Conservation (phyloP, 2,888 invertebrate genomes). For the Lacanobia oleracea region DNA sequence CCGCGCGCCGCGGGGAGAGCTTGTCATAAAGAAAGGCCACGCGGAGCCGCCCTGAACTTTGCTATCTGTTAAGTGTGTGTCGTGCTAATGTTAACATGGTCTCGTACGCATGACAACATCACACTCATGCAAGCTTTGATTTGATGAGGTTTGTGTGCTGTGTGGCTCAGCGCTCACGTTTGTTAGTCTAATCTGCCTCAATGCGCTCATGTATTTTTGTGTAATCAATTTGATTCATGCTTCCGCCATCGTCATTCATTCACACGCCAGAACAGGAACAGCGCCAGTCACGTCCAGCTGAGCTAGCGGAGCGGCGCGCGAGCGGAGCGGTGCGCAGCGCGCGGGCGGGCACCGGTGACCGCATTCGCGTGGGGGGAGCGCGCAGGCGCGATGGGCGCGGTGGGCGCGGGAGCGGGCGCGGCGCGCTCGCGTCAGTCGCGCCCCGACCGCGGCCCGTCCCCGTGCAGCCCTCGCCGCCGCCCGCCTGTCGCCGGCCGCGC, state of each 20-base stretch:
- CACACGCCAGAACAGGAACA: slow-evolving; percentile 32
- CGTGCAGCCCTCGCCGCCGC: slow-evolving; percentile 76
- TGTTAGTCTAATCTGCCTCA: slow-evolving; percentile 6
- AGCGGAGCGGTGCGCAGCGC: slow-evolving; percentile 14
- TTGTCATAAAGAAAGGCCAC: no score
- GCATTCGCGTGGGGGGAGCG: slow-evolving; percentile 23
- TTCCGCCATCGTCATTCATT: slow-evolving; percentile 58
- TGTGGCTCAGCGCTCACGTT: background rate
- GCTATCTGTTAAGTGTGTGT: background rate
- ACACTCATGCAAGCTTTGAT: background rate
- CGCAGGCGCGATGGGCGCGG: slow-evolving; percentile 49
- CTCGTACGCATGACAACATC: background rate
- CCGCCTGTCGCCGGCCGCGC: slow-evolving; percentile 78
- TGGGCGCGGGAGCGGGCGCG: slow-evolving; percentile 53
- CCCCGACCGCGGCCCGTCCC: slow-evolving; percentile 78
- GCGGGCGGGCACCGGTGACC: slow-evolving; percentile 24
- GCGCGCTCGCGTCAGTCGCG: slow-evolving; percentile 77
- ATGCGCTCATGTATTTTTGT: slow-evolving; percentile 43
- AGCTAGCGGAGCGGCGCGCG: slow-evolving; percentile 20
- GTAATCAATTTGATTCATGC: slow-evolving; percentile 57
- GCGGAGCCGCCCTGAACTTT: background rate
- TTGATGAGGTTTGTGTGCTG: background rate
- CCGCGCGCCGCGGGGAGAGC: no score
- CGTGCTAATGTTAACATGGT: background rate
- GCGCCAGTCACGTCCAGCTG: slow-evolving; percentile 21